These are phyloP conservation scores for Phycodurus eques DNA, from an alignment of 2,113 vertebrate genomes.

Conservation along the genomic window DNA sequence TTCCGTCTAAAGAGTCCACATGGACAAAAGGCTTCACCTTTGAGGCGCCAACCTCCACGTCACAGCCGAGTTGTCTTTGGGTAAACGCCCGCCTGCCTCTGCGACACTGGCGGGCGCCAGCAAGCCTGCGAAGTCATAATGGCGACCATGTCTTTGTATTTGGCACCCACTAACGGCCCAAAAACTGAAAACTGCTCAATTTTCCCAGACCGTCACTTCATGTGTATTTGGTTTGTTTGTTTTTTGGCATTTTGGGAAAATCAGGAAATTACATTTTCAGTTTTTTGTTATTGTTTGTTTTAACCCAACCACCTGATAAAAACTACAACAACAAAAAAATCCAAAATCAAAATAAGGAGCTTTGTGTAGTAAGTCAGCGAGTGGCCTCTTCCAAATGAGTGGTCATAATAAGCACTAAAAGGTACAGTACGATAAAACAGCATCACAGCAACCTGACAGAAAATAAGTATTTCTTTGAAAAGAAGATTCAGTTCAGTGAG, in stretches of 20 bases:
- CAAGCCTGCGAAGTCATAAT: neutral
- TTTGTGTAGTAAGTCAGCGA: constrained; percentile 74
- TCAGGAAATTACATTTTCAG: constrained; percentile 82
- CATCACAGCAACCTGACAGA: constrained; percentile 69
- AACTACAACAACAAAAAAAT: constrained; percentile 65
- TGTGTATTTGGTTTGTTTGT: constrained; percentile 66
- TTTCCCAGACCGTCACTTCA: neutral
- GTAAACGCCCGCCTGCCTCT: constrained; percentile 18
- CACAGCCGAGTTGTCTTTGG: constrained; percentile 68
- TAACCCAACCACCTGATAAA: constrained; percentile 80
- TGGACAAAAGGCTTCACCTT: constrained; percentile 65
- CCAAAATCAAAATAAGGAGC: constrained; percentile 74
- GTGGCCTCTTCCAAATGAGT: constrained; percentile 74
- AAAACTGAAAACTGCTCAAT: constrained; percentile 14
- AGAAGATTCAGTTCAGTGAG: constrained; percentile 79
- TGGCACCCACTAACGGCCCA: neutral
- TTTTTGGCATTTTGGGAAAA: constrained; percentile 78
- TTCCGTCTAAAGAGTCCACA: constrained; percentile 80
- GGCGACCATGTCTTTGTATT: neutral
- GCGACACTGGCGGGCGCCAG: constrained; percentile 54
- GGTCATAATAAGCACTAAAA: constrained; percentile 49
- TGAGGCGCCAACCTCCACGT: constrained; percentile 49
- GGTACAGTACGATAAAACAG: constrained; percentile 72
- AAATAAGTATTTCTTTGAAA: constrained; percentile 39
- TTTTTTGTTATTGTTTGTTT: constrained; percentile 64